These are phyloP conservation scores for Chitala chitala DNA, from an alignment of 2,113 vertebrate genomes.

Conservation along the genomic window DNA sequence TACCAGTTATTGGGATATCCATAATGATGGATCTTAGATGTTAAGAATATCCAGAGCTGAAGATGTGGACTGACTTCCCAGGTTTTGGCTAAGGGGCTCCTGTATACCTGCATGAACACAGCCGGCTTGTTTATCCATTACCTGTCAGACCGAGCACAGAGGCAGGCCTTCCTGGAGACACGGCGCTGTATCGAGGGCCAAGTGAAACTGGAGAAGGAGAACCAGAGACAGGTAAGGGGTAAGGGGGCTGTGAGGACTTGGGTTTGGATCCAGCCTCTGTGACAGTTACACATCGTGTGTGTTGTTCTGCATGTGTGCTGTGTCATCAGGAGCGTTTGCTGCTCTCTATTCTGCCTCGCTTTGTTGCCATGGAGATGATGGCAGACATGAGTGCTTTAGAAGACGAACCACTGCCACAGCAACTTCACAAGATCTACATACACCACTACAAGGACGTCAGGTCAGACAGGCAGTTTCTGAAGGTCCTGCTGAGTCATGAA, in stretches of 20 bases:
- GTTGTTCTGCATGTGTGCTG: background rate
- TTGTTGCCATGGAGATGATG: conserved; percentile 70
- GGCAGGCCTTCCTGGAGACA: conserved; percentile 92
- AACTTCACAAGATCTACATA: conserved; percentile 68
- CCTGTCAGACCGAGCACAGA: conserved; percentile 85
- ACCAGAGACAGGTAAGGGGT: conserved; percentile 83
- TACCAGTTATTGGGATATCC: background rate
- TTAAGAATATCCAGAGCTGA: background rate
- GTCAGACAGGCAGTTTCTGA: conserved; percentile 36
- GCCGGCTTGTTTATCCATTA: conserved; percentile 93
- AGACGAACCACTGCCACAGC: conserved; percentile 55
- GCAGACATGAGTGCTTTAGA: conserved; percentile 59
- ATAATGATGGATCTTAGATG: background rate
- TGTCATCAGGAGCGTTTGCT: conserved; percentile 59
- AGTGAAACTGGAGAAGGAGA: conserved; percentile 86
- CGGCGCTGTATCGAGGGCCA: conserved; percentile 86
- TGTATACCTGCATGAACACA: conserved; percentile 93
- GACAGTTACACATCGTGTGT: too few relatives aligned
- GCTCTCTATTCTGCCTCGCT: conserved; percentile 61
- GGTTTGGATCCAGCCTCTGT: background rate
- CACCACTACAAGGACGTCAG: conserved; percentile 68
- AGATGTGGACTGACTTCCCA: conserved; percentile 33
- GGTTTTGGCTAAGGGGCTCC: conserved; percentile 80
- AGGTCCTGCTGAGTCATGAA: too few relatives aligned
- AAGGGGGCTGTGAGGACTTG: background rate